Percentiles rank a stretch among this genome's conserved stretches.
phyloP scores from a whole-genome alignment of 92 coral and sea anemone species.

The Epizoanthus rinbou region DNA sequence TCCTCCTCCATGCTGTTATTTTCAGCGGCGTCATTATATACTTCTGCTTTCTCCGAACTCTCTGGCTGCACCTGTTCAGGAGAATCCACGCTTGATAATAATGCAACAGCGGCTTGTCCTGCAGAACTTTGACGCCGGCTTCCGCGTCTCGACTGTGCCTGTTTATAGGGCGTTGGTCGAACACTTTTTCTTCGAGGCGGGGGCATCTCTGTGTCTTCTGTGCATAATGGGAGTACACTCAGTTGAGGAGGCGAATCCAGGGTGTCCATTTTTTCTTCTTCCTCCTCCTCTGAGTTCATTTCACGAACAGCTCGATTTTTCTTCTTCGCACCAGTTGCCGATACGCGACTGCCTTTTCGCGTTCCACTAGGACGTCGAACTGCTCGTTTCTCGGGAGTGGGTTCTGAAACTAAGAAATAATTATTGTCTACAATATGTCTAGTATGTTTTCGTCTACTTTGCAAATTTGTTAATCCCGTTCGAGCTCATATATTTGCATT shows the following conservation, averaged over 20 bases:
- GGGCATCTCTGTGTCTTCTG: no score
- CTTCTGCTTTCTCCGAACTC: neutral
- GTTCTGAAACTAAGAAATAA: neutral
- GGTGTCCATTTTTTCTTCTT: constrained; percentile 30
- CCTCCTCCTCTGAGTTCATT: neutral
- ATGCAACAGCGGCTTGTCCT: neutral
- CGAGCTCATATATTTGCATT: no score
- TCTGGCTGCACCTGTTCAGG: neutral
- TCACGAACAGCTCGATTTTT: neutral
- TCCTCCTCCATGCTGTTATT: neutral
- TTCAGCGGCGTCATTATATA: neutral
- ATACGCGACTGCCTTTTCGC: neutral
- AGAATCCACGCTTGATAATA: neutral
- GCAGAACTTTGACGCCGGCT: constrained; percentile 9
- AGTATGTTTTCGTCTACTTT: no score
- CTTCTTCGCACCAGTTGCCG: neutral
- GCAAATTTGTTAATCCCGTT: no score
- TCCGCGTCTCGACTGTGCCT: constrained; percentile 12
- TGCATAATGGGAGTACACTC: no score
- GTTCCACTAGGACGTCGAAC: constrained; percentile 7
- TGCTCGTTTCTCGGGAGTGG: neutral
- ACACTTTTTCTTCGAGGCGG: constrained; percentile 17
- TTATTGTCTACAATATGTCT: no score
- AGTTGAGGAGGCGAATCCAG: neutral
- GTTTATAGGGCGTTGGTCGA: constrained; percentile 28